phyloP scores from a whole-genome alignment of 2,888 invertebrate species.

The Drosophila nr. medialis region DNA sequence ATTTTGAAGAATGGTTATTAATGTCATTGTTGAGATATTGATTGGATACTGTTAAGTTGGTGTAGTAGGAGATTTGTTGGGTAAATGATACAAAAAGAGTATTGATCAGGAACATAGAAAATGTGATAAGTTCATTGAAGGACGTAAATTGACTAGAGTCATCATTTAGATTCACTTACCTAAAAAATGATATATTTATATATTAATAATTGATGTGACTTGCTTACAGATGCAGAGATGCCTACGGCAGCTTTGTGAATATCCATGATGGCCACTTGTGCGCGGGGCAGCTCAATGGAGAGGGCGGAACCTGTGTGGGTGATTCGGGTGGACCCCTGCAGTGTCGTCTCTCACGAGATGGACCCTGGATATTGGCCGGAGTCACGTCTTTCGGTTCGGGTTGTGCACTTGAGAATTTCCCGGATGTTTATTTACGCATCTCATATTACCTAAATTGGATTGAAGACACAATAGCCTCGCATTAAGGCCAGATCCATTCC shows the following conservation, averaged over 20 bases:
- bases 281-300: constrained; percentile 94
- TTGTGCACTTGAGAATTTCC: constrained; percentile 94
- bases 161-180: neutral
- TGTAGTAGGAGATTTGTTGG: neutral
- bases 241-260: constrained; percentile 88
- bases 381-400: constrained; percentile 97
- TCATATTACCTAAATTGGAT: constrained; percentile 95
- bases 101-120: neutral
- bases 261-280: constrained; percentile 93
- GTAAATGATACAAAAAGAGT: neutral
- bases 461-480: constrained; percentile 83
- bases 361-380: constrained; percentile 94
- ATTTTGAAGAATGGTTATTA: neutral
- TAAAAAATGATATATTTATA: neutral
- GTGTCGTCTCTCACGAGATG: constrained; percentile 90
- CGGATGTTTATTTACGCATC: constrained; percentile 94
- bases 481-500: constrained; percentile 46
- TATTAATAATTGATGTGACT: neutral
- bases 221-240: constrained; percentile 85
- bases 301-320: constrained; percentile 95
- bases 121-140: neutral
- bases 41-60: neutral
- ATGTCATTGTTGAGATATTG: neutral
- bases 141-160: neutral
- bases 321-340: constrained; percentile 96